Evolutionary conservation across 2,113 vertebrate genomes (phyloP).

Genomic region (Excalfactoria chinensis): DNA sequence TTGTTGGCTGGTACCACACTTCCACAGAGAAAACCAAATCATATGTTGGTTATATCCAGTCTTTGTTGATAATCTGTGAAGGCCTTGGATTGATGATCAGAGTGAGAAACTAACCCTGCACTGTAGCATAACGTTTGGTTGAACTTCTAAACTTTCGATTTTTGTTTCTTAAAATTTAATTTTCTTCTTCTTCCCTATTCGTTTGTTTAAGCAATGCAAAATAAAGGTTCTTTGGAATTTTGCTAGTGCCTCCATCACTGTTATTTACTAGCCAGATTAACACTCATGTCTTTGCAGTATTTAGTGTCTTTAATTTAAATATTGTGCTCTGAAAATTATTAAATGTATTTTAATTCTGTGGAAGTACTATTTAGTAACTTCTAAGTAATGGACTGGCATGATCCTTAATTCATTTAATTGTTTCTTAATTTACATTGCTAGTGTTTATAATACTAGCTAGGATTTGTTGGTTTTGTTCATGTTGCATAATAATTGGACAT

Average conservation of each 20-base stretch:
- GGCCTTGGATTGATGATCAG: slow-evolving; percentile 69
- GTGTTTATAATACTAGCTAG: neutral
- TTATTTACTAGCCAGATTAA: slow-evolving; percentile 57
- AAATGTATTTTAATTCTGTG: slow-evolving; percentile 45
- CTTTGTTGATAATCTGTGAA: slow-evolving; percentile 63
- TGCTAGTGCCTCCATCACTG: slow-evolving; percentile 13
- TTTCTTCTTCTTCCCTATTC: slow-evolving; percentile 27
- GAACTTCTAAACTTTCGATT: slow-evolving; percentile 73
- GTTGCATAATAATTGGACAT: neutral
- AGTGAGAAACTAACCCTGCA: slow-evolving; percentile 46
- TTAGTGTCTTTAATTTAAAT: slow-evolving; percentile 50
- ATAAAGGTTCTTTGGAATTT: slow-evolving; percentile 45
- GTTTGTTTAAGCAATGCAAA: slow-evolving; percentile 46
- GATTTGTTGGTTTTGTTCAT: neutral
- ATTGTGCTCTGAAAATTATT: slow-evolving; percentile 40
- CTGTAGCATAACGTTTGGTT: slow-evolving; percentile 67
- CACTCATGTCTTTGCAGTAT: slow-evolving; percentile 29
- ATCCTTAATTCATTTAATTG: slow-evolving; percentile 17
- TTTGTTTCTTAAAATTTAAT: slow-evolving; percentile 51
- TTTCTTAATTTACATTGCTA: slow-evolving; percentile 10
- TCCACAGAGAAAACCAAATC: slow-evolving; percentile 71
- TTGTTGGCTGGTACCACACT: slow-evolving; percentile 15
- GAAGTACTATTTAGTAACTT: neutral
- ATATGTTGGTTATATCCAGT: slow-evolving; percentile 75
- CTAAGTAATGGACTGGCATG: slow-evolving; percentile 21